phyloP scores from a whole-genome alignment of 2,113 vertebrate species.

The Dipodomys ordii region DNA sequence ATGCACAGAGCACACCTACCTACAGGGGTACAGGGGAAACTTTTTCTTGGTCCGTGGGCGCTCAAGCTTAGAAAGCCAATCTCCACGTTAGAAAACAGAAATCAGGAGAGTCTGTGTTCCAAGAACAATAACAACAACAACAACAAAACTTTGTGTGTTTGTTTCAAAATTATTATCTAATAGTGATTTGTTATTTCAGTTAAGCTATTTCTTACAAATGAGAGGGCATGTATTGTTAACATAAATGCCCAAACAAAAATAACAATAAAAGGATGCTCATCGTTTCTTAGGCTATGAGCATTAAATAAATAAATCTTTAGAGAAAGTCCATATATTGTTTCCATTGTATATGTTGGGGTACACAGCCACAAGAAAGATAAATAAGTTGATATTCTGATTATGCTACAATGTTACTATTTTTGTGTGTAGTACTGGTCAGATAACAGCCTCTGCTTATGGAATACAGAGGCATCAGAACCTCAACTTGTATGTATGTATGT shows the following conservation, averaged over 20 bases:
- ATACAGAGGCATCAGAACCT: neutral
- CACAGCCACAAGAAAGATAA: neutral
- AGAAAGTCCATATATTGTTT: neutral
- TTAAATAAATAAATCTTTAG: slow-evolving; percentile 10
- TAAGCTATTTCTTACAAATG: slow-evolving; percentile 3
- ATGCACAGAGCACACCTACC: too few species aligned
- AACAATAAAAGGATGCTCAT: slow-evolving; percentile 1
- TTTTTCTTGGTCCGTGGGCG: neutral
- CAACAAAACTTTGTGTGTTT: neutral
- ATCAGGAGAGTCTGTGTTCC: neutral
- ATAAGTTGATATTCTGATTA: neutral
- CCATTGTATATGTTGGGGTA: neutral
- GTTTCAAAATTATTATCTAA: neutral
- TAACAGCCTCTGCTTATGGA: neutral
- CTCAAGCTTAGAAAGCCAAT: neutral
- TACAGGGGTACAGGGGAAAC: too few species aligned
- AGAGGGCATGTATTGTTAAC: neutral
- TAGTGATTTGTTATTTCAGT: slow-evolving; percentile 16
- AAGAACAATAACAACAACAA: neutral
- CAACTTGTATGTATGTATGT: too few species aligned
- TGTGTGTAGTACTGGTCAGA: neutral
- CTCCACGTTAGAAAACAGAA: neutral
- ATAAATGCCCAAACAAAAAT: slow-evolving; percentile 28
- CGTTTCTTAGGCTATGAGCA: neutral
- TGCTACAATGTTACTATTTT: neutral